Conservation (phyloP, 2,797 vertebrate genomes). For the Chelonia mydas region DNA sequence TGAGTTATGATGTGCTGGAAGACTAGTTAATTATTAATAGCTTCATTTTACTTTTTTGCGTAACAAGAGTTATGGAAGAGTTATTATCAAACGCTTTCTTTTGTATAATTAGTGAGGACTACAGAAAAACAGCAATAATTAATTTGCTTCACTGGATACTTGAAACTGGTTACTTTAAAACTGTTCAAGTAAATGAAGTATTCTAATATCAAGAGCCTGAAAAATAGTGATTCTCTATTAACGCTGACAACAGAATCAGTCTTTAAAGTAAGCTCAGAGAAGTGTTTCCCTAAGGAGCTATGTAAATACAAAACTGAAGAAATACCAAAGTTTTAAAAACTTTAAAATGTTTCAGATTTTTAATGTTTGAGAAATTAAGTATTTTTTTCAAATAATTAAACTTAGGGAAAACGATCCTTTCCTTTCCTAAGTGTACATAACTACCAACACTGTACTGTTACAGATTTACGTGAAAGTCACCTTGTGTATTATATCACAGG, state of each 20-base stretch:
- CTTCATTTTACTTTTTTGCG: conserved; percentile 21
- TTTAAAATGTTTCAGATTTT: neutral
- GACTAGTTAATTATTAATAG: neutral
- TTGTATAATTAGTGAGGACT: neutral
- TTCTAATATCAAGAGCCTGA: neutral
- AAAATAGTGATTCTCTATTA: neutral
- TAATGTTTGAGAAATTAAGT: neutral
- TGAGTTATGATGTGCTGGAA: neutral
- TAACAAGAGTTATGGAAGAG: neutral
- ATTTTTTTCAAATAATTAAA: neutral
- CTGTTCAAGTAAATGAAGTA: neutral
- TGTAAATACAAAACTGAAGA: neutral
- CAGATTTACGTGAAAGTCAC: neutral
- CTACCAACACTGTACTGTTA: neutral
- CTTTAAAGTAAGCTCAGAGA: neutral
- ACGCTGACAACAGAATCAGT: neutral
- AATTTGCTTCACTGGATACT: neutral
- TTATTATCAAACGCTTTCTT: neutral
- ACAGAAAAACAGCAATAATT: neutral
- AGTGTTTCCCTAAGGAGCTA: neutral
- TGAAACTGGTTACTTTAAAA: neutral
- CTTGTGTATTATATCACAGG: neutral
- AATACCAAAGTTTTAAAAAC: neutral
- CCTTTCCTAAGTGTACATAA: neutral
- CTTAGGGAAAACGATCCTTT: neutral